phyloP scores from a whole-genome alignment of 2,888 invertebrate genomes.

The Prionchulus punctatus region DNA sequence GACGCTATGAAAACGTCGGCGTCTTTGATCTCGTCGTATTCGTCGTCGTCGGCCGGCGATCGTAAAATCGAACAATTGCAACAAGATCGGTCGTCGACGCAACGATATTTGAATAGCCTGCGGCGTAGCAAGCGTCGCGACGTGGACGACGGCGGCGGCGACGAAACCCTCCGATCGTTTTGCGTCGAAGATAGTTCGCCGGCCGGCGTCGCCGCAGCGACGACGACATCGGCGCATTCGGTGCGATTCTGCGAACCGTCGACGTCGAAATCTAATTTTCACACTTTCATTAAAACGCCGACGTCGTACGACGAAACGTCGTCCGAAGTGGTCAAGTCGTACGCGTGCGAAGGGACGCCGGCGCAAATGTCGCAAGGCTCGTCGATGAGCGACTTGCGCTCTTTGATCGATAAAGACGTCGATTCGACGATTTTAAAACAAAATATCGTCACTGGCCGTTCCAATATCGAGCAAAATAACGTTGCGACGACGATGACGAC shows the following conservation, averaged over 20 bases:
- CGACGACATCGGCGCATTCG: background rate
- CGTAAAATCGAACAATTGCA: background rate
- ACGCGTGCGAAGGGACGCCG: background rate
- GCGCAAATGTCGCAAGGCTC: conserved; percentile 4
- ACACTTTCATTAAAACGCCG: no score
- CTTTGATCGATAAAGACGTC: background rate
- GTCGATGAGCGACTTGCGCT: background rate
- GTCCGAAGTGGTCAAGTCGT: no score
- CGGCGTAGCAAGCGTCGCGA: background rate
- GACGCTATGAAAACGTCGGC: background rate
- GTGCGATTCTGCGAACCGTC: background rate
- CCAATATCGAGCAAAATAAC: no score
- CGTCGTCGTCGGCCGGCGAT: background rate
- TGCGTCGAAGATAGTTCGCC: background rate
- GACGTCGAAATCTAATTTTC: no score
- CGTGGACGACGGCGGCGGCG: background rate
- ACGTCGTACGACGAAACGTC: no score
- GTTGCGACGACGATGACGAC: no score
- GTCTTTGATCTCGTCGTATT: background rate
- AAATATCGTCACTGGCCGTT: no score
- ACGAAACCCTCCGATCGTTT: background rate
- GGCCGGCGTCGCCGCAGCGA: background rate
- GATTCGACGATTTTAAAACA: no score
- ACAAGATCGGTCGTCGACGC: background rate
- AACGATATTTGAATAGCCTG: background rate